Percentiles rank a stretch among this genome's conserved stretches.
Evolutionary conservation across 2,888 invertebrate species (phyloP).

Genomic region (Punctoribates punctum): DNA sequence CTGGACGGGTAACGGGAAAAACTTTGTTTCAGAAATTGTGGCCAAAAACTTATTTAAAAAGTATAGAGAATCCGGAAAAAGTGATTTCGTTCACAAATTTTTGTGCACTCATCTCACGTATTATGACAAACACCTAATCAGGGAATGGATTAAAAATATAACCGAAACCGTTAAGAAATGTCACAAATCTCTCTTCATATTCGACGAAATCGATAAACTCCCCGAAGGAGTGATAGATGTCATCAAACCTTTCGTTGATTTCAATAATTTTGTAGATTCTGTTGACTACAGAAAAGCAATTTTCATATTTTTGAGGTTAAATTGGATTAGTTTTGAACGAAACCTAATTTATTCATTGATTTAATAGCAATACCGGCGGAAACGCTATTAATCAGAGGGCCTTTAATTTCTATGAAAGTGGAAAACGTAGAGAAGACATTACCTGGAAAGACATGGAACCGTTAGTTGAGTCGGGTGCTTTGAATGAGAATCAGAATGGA

Average conservation of each 20-base stretch:
- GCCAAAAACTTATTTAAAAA: constrained; percentile 65
- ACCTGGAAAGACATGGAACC: constrained; percentile 56
- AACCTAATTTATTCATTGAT: constrained; percentile 45
- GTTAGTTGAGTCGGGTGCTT: constrained; percentile 53
- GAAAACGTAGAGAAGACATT: constrained; percentile 55
- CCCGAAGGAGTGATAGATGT: constrained; percentile 74
- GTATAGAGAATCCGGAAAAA: constrained; percentile 61
- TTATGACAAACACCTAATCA: background rate
- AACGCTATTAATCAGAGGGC: constrained; percentile 54
- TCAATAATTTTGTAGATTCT: constrained; percentile 67
- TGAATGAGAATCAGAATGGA: constrained; percentile 56
- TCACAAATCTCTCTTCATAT: constrained; percentile 77
- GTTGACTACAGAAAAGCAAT: constrained; percentile 65
- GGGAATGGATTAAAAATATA: constrained; percentile 54
- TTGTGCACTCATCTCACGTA: background rate
- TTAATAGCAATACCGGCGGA: constrained; percentile 57
- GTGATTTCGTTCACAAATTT: constrained; percentile 74
- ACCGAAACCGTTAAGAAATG: constrained; percentile 65
- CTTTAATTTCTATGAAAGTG: constrained; percentile 54
- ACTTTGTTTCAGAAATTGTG: constrained; percentile 74
- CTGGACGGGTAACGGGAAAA: constrained; percentile 88
- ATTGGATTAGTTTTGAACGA: constrained; percentile 48
- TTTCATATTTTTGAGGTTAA: constrained; percentile 58
- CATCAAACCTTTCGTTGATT: constrained; percentile 83
- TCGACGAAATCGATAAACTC: constrained; percentile 97